These are phyloP conservation scores for Drosophila greeni DNA, from an alignment of 2,888 invertebrate genomes.

Conservation along the genomic window DNA sequence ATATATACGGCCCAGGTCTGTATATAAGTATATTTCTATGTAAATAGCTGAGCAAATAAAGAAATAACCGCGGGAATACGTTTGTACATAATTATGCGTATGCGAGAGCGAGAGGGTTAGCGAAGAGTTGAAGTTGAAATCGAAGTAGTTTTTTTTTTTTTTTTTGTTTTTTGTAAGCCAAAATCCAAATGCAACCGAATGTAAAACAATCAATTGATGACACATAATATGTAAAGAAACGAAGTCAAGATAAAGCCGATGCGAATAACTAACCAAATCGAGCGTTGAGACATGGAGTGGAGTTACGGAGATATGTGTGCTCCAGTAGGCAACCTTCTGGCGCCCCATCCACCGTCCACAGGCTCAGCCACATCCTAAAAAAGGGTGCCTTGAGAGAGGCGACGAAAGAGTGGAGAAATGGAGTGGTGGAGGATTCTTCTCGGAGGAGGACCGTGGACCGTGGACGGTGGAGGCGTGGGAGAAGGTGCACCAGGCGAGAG, in stretches of 20 bases:
- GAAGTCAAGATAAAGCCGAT: slow-evolving; percentile 8
- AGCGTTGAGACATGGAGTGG: slow-evolving; percentile 10
- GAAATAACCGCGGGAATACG: slow-evolving; percentile 16
- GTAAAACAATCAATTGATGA: slow-evolving; percentile 68
- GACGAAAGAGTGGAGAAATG: background rate
- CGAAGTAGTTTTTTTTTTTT: background rate
- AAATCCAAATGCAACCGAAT: slow-evolving; percentile 62
- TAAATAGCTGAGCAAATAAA: slow-evolving; percentile 22
- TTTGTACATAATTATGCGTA: slow-evolving; percentile 41
- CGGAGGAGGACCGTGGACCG: background rate
- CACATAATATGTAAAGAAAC: slow-evolving; percentile 54
- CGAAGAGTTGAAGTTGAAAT: background rate
- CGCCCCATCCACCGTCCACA: background rate
- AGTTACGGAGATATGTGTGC: slow-evolving; percentile 6
- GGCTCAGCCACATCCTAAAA: background rate
- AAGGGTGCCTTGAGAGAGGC: too few species aligned
- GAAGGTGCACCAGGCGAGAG: slow-evolving; percentile 36
- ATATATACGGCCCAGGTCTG: slow-evolving; percentile 12
- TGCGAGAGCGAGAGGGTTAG: slow-evolving; percentile 3
- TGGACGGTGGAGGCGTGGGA: background rate
- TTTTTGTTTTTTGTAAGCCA: slow-evolving; percentile 21
- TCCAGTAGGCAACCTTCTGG: background rate
- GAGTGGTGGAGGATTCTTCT: background rate
- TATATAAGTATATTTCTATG: slow-evolving; percentile 19
- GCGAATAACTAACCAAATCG: slow-evolving; percentile 17